Base-by-base conservation (phyloP, 2,888 invertebrate species). In the Ennomos quercinarius region DNA sequence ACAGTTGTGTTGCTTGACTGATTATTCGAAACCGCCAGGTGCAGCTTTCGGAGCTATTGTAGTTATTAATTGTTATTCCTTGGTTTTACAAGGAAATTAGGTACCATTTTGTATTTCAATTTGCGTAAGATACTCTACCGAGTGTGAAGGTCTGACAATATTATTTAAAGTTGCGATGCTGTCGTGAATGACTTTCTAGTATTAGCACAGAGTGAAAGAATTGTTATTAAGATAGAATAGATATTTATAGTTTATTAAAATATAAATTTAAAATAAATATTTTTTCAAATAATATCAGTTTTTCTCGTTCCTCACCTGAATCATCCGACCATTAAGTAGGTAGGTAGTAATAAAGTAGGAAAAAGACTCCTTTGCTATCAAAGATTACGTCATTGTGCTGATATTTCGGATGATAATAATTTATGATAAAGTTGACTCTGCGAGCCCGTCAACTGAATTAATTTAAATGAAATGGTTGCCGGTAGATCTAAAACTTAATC, bases 41-140 rank as follows among this genome's bases (percentile, higher is more conserved):
- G 76, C 78, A 80, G 67, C 70, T 83, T 84, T 89, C 86, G 91
- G 89, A 91, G 78, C 78, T 74, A 46, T 74, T 85, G 78, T 89
- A 87, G 79, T 86, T 85, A 84, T 80, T 86, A 74, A 85, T 66
- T 86, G 85, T 86, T 86, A 89, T 87, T 87, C 88, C 90, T 92
- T 90, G 91, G 91, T 92, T 92, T 89, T 91, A 91, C 91, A 91
- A 91, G 91, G 91, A 86, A 81, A 74, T 81, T 86, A 79, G 72
- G 77, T 76, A 73, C 68, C 69, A 72, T 76, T 61, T 74, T 72
- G 67, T 77, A 74, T 76, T 75, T 73, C 62, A 73, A 74, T 72
- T 61, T 50, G 45, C 49, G 71, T 77, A 72, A 70, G 65, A 70
- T 71, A 72, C 70, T 73, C 68, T 73, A 71, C 63, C 71, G 75